Conservation (phyloP, 2,113 vertebrate genomes). For the Scomber colias region DNA sequence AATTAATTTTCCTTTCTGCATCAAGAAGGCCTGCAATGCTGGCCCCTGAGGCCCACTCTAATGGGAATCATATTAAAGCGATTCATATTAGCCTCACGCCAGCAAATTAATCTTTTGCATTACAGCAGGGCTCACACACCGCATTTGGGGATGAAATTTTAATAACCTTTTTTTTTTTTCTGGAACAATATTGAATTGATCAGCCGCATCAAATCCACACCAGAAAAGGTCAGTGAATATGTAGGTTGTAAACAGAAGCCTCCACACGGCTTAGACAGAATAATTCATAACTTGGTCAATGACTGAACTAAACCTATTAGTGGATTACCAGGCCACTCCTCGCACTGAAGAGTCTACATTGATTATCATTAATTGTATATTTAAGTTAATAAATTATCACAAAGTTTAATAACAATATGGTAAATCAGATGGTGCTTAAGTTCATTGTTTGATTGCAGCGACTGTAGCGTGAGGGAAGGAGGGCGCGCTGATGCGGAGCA, state of each 20-base stretch:
- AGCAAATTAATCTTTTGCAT: constrained; percentile 71
- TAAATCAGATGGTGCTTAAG: constrained; percentile 59
- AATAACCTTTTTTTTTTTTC: constrained; percentile 60
- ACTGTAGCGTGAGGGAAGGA: constrained; percentile 30
- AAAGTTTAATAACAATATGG: constrained; percentile 63
- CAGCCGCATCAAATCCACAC: constrained; percentile 53
- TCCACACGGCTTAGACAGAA: constrained; percentile 24
- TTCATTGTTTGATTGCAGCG: constrained; percentile 60
- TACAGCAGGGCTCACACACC: constrained; percentile 42
- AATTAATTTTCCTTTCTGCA: constrained; percentile 76
- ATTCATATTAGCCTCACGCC: constrained; percentile 65
- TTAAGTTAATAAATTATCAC: constrained; percentile 66
- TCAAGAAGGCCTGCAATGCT: constrained; percentile 53
- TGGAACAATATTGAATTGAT: constrained; percentile 75
- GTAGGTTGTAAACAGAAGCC: constrained; percentile 62
- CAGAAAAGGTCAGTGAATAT: constrained; percentile 71
- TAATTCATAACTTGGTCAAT: constrained; percentile 67
- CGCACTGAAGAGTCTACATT: constrained; percentile 34
- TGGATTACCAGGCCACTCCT: constrained; percentile 38
- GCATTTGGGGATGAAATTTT: constrained; percentile 63
- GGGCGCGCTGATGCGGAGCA: constrained; percentile 42
- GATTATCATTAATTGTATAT: constrained; percentile 71
- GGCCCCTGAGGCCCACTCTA: constrained; percentile 68
- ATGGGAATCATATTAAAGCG: constrained; percentile 67
- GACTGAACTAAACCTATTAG: constrained; percentile 55